Evolutionary conservation across 2,113 vertebrate genomes (phyloP), one percentile per base, ranked within the genome.

Genomic region (Potamarius usumacintae): DNA sequence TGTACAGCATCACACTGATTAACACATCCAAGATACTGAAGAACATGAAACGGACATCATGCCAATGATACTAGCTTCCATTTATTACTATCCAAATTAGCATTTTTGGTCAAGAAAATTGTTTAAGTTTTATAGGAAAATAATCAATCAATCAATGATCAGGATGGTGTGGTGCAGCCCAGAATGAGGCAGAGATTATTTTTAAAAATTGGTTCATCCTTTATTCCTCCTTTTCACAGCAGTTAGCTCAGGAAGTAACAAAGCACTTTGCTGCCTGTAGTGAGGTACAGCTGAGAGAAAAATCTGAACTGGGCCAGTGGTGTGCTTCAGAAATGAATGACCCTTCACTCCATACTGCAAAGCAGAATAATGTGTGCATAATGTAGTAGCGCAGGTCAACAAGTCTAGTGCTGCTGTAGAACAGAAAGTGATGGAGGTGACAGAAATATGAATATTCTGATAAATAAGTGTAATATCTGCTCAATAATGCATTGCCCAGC

Each of bases 261-360:
- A 58, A 80, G 12, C 1, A 4, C 52, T 79, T 57, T 6, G 4
- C 6, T 15, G 77, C 55, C 53, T 34, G 27, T 20, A 17, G 27
- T 58, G 34, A 80, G n/a, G 57, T 8, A 57, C 14, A 20, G 14
- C 76, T 17, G 52, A 27, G n/a, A 20, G 55, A 60, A 58, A 17
- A 34, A 58, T 60, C 7, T 78, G n/a, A 27, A 8, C 52, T 11
- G 27, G 78, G 78, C 8, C 78, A 6, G 27, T 58, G 77, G 2
- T n/a, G 42, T 25, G 76, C 52, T 78, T 78, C 25, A 78, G 53
- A 34, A 80, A 80, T 58, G 2, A 80, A 80, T 58, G 20, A 80
- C 27, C 77, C 77, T 34, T 58, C 55, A 34, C 52, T 27, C 25
- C 30, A 30, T 79, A 20, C n/a, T 30, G 77, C 77, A n/a, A 57